A percentile compares a stretch with the other conserved stretches of the same genome.
Conservation (phyloP, 2,888 invertebrate species). For the Kuschelorhynchus macadamiae region DNA sequence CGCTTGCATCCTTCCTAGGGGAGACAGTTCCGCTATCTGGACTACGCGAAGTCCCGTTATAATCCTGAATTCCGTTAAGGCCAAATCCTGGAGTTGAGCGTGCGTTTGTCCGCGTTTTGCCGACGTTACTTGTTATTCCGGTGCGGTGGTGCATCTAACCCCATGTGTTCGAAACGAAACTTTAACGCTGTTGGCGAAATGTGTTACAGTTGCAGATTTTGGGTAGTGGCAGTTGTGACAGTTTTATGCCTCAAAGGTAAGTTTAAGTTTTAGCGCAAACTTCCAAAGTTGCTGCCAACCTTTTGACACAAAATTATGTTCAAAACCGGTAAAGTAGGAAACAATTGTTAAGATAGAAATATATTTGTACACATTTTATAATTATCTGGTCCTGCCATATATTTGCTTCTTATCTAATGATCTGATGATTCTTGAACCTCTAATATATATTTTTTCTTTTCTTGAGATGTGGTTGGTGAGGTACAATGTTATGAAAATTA, state of each 20-base stretch:
- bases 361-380: no score
- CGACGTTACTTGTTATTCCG: neutral
- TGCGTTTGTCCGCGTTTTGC: neutral
- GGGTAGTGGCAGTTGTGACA: neutral
- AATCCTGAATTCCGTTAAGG: neutral
- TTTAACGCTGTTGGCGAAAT: neutral
- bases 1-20: conserved; percentile 27
- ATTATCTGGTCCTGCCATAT: no score
- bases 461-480: no score
- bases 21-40: conserved; percentile 37
- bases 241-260: neutral
- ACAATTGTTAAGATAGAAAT: no score
- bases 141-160: conserved; percentile 3
- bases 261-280: conserved; percentile 1
- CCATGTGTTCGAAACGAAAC: neutral
- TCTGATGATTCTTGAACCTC: no score
- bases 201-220: neutral
- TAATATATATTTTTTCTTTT: no score
- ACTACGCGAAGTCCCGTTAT: conserved; percentile 21
- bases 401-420: no score
- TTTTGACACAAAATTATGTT: neutral
- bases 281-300: conserved; percentile 3
- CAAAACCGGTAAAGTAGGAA: no score
- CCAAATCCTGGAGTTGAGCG: neutral
- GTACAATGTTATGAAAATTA: no score